A percentile compares a stretch with the other conserved stretches of the same genome.
Conservation (phyloP, 1,140 invertebrate genomes). For the Myzus persicae region DNA sequence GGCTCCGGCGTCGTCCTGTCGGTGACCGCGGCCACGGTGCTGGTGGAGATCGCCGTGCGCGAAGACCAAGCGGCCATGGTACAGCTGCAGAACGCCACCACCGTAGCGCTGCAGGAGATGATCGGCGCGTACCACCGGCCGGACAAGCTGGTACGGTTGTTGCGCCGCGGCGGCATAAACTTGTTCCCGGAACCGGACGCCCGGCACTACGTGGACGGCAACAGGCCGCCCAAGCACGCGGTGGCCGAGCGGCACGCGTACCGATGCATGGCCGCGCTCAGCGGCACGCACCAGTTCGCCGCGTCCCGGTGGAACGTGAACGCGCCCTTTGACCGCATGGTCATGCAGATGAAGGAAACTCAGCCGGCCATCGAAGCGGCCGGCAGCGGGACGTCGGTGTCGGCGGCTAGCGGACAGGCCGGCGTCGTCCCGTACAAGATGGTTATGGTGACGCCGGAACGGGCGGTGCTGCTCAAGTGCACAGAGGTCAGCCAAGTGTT, state of each 20-base stretch:
- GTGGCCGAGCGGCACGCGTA: constrained; percentile 82
- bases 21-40: constrained; percentile 74
- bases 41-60: constrained; percentile 72
- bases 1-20: constrained; percentile 70
- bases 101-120: constrained; percentile 67
- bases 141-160: constrained; percentile 71
- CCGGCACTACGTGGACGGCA: constrained; percentile 80
- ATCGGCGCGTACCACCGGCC: constrained; percentile 69
- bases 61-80: constrained; percentile 68
- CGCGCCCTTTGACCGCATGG: constrained; percentile 73
- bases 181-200: constrained; percentile 89
- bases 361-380: background rate
- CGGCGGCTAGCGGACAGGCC: background rate
- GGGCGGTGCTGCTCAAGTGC: constrained; percentile 72
- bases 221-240: constrained; percentile 74
- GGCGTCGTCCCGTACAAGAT: constrained; percentile 63
- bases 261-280: constrained; percentile 81
- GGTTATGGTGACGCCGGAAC: constrained; percentile 71
- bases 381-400: background rate
- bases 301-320: constrained; percentile 88
- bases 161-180: constrained; percentile 80
- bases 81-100: constrained; percentile 69
- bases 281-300: constrained; percentile 80
- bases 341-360: constrained; percentile 76
- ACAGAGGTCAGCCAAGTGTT: constrained; percentile 77